phyloP scores from a whole-genome alignment of 2,797 vertebrate species.

The Semotilus atromaculatus region DNA sequence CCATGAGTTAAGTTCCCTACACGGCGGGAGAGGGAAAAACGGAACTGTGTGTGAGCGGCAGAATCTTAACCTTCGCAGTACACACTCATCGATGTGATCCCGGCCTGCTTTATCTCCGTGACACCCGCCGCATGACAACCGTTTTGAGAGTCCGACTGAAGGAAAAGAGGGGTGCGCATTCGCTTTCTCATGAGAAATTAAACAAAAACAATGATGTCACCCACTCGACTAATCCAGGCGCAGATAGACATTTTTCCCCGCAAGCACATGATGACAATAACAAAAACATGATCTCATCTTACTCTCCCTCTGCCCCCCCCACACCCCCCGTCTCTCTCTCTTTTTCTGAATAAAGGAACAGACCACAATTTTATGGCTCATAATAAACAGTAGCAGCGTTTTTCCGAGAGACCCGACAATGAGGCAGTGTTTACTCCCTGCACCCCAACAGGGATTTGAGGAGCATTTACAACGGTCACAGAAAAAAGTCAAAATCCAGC shows the following conservation, averaged over 20 bases:
- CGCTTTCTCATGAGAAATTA: conserved; percentile 75
- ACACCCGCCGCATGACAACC: conserved; percentile 8
- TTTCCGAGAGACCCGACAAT: conserved; percentile 76
- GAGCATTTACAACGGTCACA: conserved; percentile 68
- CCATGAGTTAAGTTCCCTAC: not conserved
- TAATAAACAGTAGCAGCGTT: conserved; percentile 80
- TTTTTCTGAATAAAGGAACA: conserved; percentile 64
- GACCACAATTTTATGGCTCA: conserved; percentile 66
- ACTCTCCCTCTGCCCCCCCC: conserved; percentile 58
- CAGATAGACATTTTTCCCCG: conserved; percentile 78
- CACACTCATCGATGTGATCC: conserved; percentile 16
- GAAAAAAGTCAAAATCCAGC: conserved; percentile 61
- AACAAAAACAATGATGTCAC: conserved; percentile 86
- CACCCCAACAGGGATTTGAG: conserved; percentile 77
- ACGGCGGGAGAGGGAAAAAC: not conserved
- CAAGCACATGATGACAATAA: conserved; percentile 82
- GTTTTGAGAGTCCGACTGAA: conserved; percentile 18
- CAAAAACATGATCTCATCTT: conserved; percentile 81
- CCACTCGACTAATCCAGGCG: conserved; percentile 74
- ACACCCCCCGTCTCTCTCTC: conserved; percentile 54
- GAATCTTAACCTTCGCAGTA: not conserved
- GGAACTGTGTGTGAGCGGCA: not conserved
- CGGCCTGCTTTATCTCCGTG: conserved; percentile 18
- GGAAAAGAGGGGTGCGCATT: conserved; percentile 35
- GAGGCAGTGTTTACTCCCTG: conserved; percentile 81